These are phyloP conservation scores for Rhogogaster chlorosoma DNA, from an alignment of 2,888 invertebrate genomes.

Conservation along the genomic window DNA sequence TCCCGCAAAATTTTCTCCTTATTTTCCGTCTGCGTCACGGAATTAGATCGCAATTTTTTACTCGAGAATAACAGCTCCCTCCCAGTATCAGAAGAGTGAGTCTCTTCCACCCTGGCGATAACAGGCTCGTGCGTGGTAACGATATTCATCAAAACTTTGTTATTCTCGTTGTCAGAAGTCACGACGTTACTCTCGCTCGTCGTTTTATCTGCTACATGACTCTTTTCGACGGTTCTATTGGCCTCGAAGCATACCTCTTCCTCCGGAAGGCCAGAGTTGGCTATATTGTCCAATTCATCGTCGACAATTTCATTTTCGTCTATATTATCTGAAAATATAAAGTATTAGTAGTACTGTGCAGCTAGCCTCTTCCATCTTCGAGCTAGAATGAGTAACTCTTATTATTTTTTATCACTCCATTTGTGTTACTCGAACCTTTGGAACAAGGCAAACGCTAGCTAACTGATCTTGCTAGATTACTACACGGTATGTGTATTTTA, in stretches of 20 bases:
- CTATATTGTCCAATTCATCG: slow-evolving; percentile 17
- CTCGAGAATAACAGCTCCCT: background rate
- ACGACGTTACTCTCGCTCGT: slow-evolving; percentile 55
- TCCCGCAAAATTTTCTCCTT: background rate
- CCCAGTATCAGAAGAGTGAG: slow-evolving; percentile 46
- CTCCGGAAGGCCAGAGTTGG: slow-evolving; percentile 26
- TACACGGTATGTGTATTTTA: background rate
- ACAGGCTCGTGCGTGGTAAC: slow-evolving; percentile 64
- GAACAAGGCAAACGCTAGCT: slow-evolving; percentile 35
- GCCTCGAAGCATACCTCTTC: slow-evolving; percentile 37
- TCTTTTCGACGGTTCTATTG: slow-evolving; percentile 35
- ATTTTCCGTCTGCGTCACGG: background rate
- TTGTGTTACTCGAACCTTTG: slow-evolving; percentile 17
- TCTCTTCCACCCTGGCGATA: slow-evolving; percentile 64
- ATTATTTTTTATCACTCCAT: background rate
- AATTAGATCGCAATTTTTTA: slow-evolving; percentile 25
- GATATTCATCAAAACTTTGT: slow-evolving; percentile 64
- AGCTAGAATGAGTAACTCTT: background rate
- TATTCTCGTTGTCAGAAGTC: slow-evolving; percentile 62
- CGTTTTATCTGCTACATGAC: background rate
- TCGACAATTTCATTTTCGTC: background rate
- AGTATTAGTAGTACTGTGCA: background rate
- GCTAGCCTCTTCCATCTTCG: background rate
- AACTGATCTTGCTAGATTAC: background rate
- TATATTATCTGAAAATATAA: slow-evolving; percentile 22